Evolutionary conservation across 2,113 vertebrate genomes (phyloP), one percentile per base, ranked within the genome.

Genomic region (Meles meles): DNA sequence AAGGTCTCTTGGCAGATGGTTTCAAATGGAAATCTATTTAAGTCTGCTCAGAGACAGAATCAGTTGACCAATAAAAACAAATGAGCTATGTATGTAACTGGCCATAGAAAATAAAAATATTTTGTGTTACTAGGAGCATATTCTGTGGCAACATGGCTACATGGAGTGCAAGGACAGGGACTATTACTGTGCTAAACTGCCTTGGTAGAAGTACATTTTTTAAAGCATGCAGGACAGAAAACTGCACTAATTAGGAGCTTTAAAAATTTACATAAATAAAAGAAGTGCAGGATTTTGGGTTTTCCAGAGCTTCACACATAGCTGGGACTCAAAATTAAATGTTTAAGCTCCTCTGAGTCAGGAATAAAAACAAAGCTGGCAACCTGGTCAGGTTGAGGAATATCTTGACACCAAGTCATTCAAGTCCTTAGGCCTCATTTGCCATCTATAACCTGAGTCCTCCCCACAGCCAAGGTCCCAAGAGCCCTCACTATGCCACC

Each of bases 221-320:
- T 12, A 93, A 92, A 94, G n/a, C 14, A 47, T 47, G 71, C 5
- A 27, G 18, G 42, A 52, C 49, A 84, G 55, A 92, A 93, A 82
- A 93, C 15, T 52, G 34, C 27, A 34, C 72, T 49, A 85, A 81
- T 15, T 12, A 14, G 29, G 61, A 21, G 49, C 74, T 89, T 93
- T 57, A 47, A 23, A 55, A 47, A 74, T 27, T 37, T 37, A 90
- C 25, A 61, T 17, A 86, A 89, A 65, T 52, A 92, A 93, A 11
- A 83, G 9, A 86, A 87, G 77, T 25, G 20, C 2, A 77, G 8
- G 87, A 87, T 29, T n/a, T 14, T 72, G 61, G 52, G 25, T 39
- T 92, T 90, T 85, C n/a, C 71, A 69, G 61, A 74, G 59, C 39
- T 10, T 86, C 37, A 79, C 39, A 86, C 2, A 29, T 67, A 72